Evolutionary conservation across 2,888 invertebrate species (phyloP).

Genomic region (Brenthis hecate): DNA sequence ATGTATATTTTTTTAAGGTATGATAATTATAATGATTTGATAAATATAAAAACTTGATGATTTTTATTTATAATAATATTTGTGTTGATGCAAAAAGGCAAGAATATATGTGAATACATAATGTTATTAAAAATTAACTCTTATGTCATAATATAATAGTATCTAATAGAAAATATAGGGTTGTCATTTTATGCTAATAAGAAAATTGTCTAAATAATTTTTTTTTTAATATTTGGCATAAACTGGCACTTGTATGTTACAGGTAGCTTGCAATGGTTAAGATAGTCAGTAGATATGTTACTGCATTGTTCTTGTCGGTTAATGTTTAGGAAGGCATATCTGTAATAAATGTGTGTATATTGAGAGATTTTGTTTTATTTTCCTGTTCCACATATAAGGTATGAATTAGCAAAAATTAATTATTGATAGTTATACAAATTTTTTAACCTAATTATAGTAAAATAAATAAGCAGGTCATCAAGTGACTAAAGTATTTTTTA

Average conservation of each 20-base stretch:
- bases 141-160: constrained; percentile 12
- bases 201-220: constrained; percentile 6
- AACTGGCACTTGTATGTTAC: constrained; percentile 28
- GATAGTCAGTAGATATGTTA: constrained; percentile 52
- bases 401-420: no score
- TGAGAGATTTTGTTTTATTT: constrained; percentile 50
- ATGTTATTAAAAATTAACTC: constrained; percentile 7
- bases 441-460: no score
- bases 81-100: not conserved
- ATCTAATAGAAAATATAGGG: constrained; percentile 18
- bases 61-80: not conserved
- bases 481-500: no score
- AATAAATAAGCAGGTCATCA: no score
- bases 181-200: constrained; percentile 25
- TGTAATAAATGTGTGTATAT: constrained; percentile 82
- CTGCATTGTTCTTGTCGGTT: constrained; percentile 72
- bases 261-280: constrained; percentile 34
- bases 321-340: constrained; percentile 77
- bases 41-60: not conserved
- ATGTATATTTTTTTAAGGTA: not conserved
- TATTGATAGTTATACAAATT: no score
- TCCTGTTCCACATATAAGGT: constrained; percentile 1
- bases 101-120: constrained; percentile 7
- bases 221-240: constrained; percentile 23
- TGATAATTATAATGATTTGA: not conserved